These are phyloP conservation scores for Amblyraja radiata DNA, from an alignment of 2,797 vertebrate species.

Conservation along the genomic window DNA sequence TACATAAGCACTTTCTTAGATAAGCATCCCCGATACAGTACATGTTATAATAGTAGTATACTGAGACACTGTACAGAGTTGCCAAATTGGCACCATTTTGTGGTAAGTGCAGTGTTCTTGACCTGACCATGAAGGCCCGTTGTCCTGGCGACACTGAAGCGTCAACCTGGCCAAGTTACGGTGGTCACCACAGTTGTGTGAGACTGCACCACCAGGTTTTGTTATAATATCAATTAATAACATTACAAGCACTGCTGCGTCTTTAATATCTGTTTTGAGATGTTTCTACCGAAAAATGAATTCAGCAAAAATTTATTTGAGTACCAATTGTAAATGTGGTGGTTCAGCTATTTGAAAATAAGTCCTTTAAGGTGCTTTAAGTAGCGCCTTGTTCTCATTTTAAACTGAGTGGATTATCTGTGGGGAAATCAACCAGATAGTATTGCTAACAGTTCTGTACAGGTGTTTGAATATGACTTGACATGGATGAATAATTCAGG, in stretches of 20 bases:
- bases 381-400: not conserved
- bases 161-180: too few species aligned
- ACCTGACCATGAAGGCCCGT: too few species aligned
- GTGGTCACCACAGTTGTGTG: too few species aligned
- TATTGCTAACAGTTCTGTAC: not conserved
- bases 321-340: not conserved
- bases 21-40: too few species aligned
- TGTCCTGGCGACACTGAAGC: too few species aligned
- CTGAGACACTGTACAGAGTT: too few species aligned
- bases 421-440: not conserved
- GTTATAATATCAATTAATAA: not conserved
- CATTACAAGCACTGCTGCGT: not conserved
- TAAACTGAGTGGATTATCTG: not conserved
- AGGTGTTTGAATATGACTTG: not conserved
- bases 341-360: not conserved
- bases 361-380: not conserved
- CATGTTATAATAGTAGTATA: too few species aligned
- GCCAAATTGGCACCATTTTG: too few species aligned
- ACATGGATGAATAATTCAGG: slow-evolving; percentile 20
- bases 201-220: not conserved
- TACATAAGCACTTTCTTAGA: too few species aligned
- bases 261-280: not conserved
- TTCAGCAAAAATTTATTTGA: not conserved
- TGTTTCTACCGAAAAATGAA: not conserved
- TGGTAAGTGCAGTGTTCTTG: too few species aligned